Percentiles rank a stretch among this genome's conserved stretches.
Evolutionary conservation across 2,797 vertebrate species (phyloP).

Genomic region (Hoplostethus atlanticus): DNA sequence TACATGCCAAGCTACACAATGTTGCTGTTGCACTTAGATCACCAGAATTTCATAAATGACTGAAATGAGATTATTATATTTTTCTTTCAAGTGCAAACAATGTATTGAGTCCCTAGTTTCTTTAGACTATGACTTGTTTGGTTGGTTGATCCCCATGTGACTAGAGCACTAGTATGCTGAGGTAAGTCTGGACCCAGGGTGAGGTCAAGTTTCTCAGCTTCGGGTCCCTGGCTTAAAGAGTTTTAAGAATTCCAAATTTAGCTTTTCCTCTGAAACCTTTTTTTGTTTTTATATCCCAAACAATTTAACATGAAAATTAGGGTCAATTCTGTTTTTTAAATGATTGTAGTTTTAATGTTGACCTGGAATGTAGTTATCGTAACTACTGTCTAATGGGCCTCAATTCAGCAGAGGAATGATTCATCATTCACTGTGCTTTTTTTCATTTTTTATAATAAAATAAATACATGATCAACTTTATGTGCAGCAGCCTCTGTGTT

Average conservation of each 20-base stretch:
- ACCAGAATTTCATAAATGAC: not conserved
- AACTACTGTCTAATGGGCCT: not conserved
- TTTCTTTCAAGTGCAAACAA: not conserved
- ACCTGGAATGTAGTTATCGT: not conserved
- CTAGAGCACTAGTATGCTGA: not conserved
- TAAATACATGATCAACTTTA: conserved; percentile 53
- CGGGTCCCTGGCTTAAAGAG: not conserved
- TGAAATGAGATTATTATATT: not conserved
- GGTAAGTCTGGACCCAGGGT: not conserved
- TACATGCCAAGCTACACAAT: not conserved
- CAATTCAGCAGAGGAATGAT: conserved; percentile 29
- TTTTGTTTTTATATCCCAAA: too few species aligned
- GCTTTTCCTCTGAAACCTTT: not conserved
- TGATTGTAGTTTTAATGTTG: not conserved
- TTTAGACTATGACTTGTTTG: too few species aligned
- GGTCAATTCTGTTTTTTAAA: conserved; percentile 6
- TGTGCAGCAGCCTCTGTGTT: not conserved
- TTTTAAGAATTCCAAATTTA: not conserved
- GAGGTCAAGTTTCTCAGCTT: not conserved
- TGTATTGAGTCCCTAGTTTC: not conserved
- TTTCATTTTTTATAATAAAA: conserved; percentile 61
- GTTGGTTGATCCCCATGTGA: not conserved
- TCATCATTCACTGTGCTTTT: conserved; percentile 56
- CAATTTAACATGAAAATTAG: conserved; percentile 1
- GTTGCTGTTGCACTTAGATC: not conserved